Evolutionary conservation across 2,113 vertebrate species (phyloP).

Genomic region (Ptilorrhoa leucosticta): DNA sequence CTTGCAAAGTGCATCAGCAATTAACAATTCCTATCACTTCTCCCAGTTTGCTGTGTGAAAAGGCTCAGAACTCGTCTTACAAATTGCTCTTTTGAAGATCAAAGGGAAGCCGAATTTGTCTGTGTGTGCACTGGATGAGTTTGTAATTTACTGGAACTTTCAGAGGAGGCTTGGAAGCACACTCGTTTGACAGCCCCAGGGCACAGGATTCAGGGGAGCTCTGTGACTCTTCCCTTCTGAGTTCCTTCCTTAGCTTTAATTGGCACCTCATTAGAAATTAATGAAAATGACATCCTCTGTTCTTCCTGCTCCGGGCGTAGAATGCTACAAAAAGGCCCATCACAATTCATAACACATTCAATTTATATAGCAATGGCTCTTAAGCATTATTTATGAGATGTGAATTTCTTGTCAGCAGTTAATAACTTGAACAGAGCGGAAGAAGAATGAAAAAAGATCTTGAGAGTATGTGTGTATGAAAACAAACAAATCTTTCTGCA

Average conservation of each 20-base stretch:
- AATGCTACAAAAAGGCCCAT: slow-evolving; percentile 79
- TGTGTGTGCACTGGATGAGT: slow-evolving; percentile 69
- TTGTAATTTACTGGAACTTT: slow-evolving; percentile 79
- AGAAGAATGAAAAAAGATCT: slow-evolving; percentile 46
- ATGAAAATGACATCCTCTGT: slow-evolving; percentile 85
- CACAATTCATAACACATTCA: slow-evolving; percentile 80
- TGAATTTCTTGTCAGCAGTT: slow-evolving; percentile 81
- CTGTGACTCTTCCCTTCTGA: slow-evolving; percentile 74
- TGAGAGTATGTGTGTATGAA: not conserved
- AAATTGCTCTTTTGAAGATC: slow-evolving; percentile 87
- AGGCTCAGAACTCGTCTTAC: slow-evolving; percentile 77
- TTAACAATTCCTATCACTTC: slow-evolving; percentile 79
- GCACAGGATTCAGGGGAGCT: slow-evolving; percentile 70
- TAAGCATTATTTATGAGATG: slow-evolving; percentile 84
- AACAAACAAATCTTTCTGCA: slow-evolving; percentile 41
- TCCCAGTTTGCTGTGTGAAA: slow-evolving; percentile 58
- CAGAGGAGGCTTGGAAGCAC: slow-evolving; percentile 59
- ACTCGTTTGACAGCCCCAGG: slow-evolving; percentile 69
- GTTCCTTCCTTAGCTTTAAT: slow-evolving; percentile 78
- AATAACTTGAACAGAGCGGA: slow-evolving; percentile 70
- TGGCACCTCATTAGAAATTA: slow-evolving; percentile 87
- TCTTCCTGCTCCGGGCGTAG: slow-evolving; percentile 76
- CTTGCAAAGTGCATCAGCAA: slow-evolving; percentile 63
- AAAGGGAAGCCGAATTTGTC: slow-evolving; percentile 76
- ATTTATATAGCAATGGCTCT: slow-evolving; percentile 77